A percentile compares a stretch with the other conserved stretches of the same genome.
Conservation (phyloP, 2,797 vertebrate species). For the Valencia hispanica region DNA sequence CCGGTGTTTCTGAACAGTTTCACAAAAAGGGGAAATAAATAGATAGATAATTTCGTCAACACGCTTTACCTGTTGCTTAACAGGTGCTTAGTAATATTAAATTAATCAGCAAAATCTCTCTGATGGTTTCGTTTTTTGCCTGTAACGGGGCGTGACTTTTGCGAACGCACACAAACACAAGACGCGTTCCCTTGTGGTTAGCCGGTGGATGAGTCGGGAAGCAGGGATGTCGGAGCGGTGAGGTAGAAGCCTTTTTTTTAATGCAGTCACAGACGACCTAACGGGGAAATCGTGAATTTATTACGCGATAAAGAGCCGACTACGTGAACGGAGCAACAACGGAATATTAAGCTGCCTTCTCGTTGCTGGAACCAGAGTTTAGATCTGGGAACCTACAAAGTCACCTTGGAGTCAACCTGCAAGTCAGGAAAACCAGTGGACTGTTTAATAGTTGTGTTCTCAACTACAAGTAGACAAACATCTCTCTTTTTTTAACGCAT, state of each 20-base stretch:
- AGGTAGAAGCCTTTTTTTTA: neutral
- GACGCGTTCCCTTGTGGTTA: neutral
- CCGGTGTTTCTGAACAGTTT: fast-evolving
- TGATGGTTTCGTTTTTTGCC: neutral
- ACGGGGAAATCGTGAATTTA: too few relatives aligned
- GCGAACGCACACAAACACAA: neutral
- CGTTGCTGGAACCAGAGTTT: neutral
- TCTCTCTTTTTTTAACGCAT: neutral
- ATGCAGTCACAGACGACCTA: neutral
- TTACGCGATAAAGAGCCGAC: neutral
- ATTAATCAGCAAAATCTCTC: too few relatives aligned
- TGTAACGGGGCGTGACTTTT: constrained; percentile 56
- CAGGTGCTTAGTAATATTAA: neutral
- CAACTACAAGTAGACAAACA: neutral
- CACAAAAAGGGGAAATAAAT: fast-evolving
- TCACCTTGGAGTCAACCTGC: neutral
- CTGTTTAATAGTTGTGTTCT: neutral
- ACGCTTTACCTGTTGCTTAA: neutral
- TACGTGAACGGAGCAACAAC: neutral
- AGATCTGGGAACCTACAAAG: neutral
- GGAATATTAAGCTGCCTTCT: neutral
- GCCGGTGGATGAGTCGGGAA: neutral
- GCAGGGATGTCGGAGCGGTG: neutral
- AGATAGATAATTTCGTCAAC: neutral
- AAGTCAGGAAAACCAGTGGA: neutral